Conservation (phyloP, 2,113 vertebrate species). For the Nesogale talazaci region DNA sequence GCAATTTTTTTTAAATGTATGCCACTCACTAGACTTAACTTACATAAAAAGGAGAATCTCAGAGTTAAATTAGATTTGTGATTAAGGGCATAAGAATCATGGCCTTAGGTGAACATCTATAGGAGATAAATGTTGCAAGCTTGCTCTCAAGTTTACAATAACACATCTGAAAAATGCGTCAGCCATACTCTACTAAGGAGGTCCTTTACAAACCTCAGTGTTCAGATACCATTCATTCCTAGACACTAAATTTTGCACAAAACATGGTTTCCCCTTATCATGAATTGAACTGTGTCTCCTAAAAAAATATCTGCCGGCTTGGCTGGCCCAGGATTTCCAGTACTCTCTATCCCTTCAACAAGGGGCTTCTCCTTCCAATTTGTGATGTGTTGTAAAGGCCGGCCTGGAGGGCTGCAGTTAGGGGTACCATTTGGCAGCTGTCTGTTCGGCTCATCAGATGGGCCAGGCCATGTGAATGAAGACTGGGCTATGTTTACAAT, state of each 20-base stretch:
- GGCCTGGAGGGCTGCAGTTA: too few relatives aligned
- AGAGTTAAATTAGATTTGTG: neutral
- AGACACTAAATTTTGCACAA: conserved; percentile 12
- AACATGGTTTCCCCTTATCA: conserved; percentile 60
- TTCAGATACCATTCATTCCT: neutral
- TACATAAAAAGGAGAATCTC: neutral
- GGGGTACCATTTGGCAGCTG: too few relatives aligned
- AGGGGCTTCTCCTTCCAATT: neutral
- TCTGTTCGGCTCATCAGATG: too few relatives aligned
- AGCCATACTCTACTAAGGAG: neutral
- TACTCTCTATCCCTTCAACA: neutral
- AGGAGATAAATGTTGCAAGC: neutral
- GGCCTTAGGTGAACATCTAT: neutral
- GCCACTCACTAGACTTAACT: neutral
- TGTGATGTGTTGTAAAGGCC: neutral
- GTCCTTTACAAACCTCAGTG: neutral
- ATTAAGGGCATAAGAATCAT: neutral
- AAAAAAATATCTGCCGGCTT: neutral
- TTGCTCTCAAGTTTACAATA: neutral
- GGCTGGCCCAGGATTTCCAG: neutral
- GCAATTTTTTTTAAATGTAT: neutral
- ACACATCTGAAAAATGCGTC: neutral
- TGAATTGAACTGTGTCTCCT: neutral
- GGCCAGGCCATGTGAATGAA: too few relatives aligned
- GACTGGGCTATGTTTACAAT: too few relatives aligned